phyloP scores from a whole-genome alignment of 2,113 vertebrate genomes.

The Ammodytes dubius region DNA sequence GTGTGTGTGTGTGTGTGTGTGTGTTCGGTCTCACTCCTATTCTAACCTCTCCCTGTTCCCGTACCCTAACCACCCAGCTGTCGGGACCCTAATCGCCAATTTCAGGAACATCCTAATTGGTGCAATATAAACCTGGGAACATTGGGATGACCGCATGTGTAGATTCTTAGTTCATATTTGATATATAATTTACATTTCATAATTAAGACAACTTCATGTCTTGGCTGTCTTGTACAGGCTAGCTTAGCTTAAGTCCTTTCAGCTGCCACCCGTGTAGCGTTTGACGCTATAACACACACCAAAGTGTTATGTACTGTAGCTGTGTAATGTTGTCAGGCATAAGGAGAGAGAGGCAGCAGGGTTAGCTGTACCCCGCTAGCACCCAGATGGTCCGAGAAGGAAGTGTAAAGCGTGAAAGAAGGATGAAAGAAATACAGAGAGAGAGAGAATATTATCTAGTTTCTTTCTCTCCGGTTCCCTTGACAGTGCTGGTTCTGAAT shows the following conservation, averaged over 20 bases:
- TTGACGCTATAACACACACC: neutral
- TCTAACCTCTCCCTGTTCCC: no score
- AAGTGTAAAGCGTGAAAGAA: slow-evolving; percentile 51
- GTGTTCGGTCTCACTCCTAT: no score
- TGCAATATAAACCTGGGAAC: no score
- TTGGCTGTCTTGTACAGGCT: neutral
- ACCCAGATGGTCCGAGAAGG: slow-evolving; percentile 69
- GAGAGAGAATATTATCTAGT: neutral
- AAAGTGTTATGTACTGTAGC: neutral
- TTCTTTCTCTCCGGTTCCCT: neutral
- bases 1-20: no score
- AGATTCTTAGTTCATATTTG: neutral
- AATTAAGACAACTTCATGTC: neutral
- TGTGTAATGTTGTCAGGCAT: slow-evolving; percentile 43
- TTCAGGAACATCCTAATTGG: no score
- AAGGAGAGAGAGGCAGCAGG: slow-evolving; percentile 46
- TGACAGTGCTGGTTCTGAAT: neutral
- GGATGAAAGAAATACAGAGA: slow-evolving; percentile 6
- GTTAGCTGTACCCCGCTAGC: slow-evolving; percentile 35
- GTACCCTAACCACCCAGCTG: no score
- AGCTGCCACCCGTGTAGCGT: neutral
- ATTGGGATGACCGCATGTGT: no score
- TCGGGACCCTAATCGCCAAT: no score
- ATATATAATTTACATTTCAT: neutral
- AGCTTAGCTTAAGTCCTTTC: slow-evolving; percentile 11